Evolutionary conservation across 2,113 vertebrate genomes (phyloP), one percentile per base, ranked within the genome.

Genomic region (Anser brachyrhynchus): DNA sequence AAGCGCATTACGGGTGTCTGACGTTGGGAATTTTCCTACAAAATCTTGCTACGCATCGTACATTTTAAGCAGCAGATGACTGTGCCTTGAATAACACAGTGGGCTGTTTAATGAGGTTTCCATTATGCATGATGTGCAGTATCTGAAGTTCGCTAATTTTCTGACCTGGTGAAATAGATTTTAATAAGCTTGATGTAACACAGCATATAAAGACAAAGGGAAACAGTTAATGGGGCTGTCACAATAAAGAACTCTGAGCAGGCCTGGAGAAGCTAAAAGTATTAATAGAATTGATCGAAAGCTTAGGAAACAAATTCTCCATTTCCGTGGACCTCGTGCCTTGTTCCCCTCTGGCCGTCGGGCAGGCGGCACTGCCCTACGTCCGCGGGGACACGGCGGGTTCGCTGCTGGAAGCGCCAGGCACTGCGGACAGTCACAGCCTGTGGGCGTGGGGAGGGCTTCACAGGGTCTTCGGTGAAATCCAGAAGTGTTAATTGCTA

Each of bases 101-200:
- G 71, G 78, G 79, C 75, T 87, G 64, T 87, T 59, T 88, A 76
- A 81, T 78, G 85, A 71, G 70, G 41, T 49, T 49, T 15, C 72
- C 35, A 2, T 85, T 87, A 33, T 41, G 72, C 31, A 4, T 43
- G n/a, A 59, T 73, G 86, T 21, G 62, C 82, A 78, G 33, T 33
- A 39, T 16, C 81, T 90, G 57, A 37, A 95, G 78, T 86, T 62
- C 37, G 20, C 92, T 93, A 2, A 82, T 97, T 95, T 96, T 87
- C 93, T 97, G 94, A 93, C 92, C 92, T 17, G 75, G 73, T 93
- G 93, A 86, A 84, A 93, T 64, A 78, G 93, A 75, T 95, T 96
- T 96, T 84, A 89, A 91, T 94, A 92, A 94, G 84, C 88, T 90
- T 64, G 76, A 61, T 91, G 73, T 91, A 79, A 78, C 9, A 0